phyloP scores from a whole-genome alignment of 2,888 invertebrate species.

The Pherbina coryleti region DNA sequence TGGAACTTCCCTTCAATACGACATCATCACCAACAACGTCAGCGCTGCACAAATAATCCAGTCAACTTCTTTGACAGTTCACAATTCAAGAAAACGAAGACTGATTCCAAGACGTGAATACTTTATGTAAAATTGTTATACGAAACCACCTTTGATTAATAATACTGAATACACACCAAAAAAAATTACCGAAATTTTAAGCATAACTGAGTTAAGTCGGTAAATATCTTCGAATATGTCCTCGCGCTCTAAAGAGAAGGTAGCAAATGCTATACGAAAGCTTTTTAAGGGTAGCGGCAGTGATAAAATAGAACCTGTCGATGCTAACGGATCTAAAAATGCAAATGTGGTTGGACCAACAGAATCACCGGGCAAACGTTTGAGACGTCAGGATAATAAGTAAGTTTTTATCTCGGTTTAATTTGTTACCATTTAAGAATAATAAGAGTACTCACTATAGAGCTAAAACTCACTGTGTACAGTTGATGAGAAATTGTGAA shows the following conservation, averaged over 20 bases:
- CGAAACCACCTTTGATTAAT: neutral
- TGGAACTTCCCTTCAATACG: no score
- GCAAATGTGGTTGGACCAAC: constrained; percentile 71
- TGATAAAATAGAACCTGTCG: constrained; percentile 77
- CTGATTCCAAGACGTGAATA: constrained; percentile 26
- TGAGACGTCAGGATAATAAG: constrained; percentile 62
- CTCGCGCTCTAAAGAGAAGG: constrained; percentile 84
- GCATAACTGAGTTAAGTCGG: neutral
- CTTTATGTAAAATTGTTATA: neutral
- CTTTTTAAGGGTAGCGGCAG: constrained; percentile 78
- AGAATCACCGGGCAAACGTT: constrained; percentile 62
- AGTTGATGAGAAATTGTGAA: no score
- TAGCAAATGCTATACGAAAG: constrained; percentile 83
- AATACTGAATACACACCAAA: neutral
- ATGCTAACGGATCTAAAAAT: constrained; percentile 55
- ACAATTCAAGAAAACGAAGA: neutral
- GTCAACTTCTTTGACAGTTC: no score
- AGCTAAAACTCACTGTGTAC: no score
- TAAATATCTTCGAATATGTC: constrained; percentile 72
- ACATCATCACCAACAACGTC: no score
- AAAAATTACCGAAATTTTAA: neutral
- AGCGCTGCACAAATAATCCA: neutral
- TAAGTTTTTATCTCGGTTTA: constrained; percentile 46
- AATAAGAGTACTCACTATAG: no score
- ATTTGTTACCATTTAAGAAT: no score